These are phyloP conservation scores for Manduca sexta DNA, from an alignment of 1,140 invertebrate genomes.

Conservation along the genomic window DNA sequence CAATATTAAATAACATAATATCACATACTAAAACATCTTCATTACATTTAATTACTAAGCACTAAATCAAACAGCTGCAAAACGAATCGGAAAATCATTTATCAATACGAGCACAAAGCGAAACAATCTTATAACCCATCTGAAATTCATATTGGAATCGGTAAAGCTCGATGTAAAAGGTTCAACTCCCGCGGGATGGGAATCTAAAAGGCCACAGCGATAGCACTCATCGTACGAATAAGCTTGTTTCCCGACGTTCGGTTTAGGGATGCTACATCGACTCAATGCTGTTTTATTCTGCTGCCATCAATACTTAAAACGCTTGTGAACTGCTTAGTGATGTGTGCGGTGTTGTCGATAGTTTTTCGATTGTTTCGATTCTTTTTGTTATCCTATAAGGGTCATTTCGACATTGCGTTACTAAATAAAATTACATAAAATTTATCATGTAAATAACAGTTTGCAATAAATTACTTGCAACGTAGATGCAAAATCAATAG, in stretches of 20 bases:
- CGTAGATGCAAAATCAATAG: no score
- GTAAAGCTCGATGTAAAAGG: conserved; percentile 66
- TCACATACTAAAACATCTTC: no score
- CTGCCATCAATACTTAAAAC: conserved; percentile 71
- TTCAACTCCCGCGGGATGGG: conserved; percentile 53
- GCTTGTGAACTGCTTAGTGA: conserved; percentile 51
- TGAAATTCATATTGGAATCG: conserved; percentile 67
- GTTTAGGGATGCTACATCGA: conserved; percentile 62
- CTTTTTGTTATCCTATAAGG: no score
- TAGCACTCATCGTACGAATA: conserved; percentile 69
- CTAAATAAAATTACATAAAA: no score
- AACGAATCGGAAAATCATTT: conserved; percentile 44
- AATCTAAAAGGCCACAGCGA: conserved; percentile 54
- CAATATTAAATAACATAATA: not conserved
- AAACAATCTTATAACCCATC: conserved; percentile 62
- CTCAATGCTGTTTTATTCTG: conserved; percentile 69
- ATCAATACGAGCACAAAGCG: conserved; percentile 46
- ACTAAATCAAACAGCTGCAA: conserved; percentile 16
- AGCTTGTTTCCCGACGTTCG: conserved; percentile 68
- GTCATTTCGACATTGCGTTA: no score
- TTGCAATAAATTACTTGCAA: no score
- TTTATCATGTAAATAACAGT: no score
- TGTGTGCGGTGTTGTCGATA: conserved; percentile 25
- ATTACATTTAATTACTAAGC: no score
- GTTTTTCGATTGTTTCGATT: not conserved